phyloP scores from a whole-genome alignment of 2,797 vertebrate species.

The Cygnus olor region DNA sequence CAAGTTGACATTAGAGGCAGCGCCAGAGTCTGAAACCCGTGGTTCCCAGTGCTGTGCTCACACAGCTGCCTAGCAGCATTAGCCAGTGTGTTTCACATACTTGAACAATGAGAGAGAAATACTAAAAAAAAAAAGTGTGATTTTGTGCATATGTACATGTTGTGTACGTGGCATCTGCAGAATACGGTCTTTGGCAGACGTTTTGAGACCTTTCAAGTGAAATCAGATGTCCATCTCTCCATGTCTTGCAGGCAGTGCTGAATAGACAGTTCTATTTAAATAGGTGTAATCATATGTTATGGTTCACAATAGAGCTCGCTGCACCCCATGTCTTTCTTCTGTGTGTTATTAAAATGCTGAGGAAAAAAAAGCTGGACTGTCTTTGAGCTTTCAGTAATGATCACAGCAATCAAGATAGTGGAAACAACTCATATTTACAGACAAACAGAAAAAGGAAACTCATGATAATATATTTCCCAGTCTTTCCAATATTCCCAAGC shows the following conservation, averaged over 20 bases:
- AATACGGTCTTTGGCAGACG: fast-evolving
- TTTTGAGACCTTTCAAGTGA: not conserved
- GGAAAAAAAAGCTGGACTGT: not conserved
- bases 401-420: fast-evolving
- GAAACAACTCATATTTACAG: not conserved
- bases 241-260: not conserved
- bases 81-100: not conserved
- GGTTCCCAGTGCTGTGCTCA: not conserved
- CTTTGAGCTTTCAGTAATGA: fast-evolving
- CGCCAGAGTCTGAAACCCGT: not conserved
- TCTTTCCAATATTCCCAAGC: not conserved
- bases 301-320: not conserved
- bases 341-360: not conserved
- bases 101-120: not conserved
- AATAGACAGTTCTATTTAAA: not conserved
- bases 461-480: not conserved
- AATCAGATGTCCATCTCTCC: not conserved
- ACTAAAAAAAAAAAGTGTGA: not conserved
- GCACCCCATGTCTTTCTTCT: not conserved
- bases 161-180: not conserved
- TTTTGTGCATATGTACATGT: not conserved
- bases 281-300: not conserved
- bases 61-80: not conserved
- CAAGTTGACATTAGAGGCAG: constrained; percentile 10
- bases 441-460: not conserved